phyloP scores from a whole-genome alignment of 2,888 invertebrate genomes.

The Cotesia congregata region DNA sequence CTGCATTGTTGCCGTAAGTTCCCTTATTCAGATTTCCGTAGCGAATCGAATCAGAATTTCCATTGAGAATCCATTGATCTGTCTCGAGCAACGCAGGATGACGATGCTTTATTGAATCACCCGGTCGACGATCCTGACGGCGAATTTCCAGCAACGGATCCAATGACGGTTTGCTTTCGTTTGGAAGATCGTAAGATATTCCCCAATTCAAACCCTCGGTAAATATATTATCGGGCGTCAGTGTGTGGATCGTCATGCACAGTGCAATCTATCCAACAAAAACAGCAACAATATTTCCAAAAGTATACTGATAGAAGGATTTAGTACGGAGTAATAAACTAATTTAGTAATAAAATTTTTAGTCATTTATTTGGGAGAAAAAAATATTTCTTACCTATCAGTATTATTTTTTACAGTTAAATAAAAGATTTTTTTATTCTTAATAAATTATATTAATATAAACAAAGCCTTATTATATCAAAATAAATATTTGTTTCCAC shows the following conservation, averaged over 20 bases:
- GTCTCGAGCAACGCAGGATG: conserved; percentile 29
- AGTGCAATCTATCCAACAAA: conserved; percentile 70
- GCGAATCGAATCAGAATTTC: conserved; percentile 36
- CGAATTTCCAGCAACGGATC: conserved; percentile 60
- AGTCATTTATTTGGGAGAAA: no score
- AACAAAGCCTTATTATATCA: no score
- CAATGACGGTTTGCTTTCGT: conserved; percentile 66
- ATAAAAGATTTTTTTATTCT: no score
- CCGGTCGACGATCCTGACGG: conserved; percentile 56
- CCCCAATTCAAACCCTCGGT: conserved; percentile 81
- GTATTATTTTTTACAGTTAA: no score
- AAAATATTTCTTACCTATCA: no score
- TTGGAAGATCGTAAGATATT: conserved; percentile 75
- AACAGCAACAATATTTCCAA: neutral
- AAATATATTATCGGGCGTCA: conserved; percentile 70
- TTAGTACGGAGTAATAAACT: no score
- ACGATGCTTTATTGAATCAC: conserved; percentile 42
- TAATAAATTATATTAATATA: no score
- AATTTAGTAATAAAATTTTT: no score
- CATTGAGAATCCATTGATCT: conserved; percentile 34
- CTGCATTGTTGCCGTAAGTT: conserved; percentile 25
- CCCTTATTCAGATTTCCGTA: conserved; percentile 49
- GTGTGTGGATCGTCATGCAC: conserved; percentile 74
- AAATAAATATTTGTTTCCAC: no score
- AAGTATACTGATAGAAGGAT: no score